Evolutionary conservation across 37 sponge, comb jelly and placozoan genomes (phyloP).

Genomic region (Beroe forskalii): DNA sequence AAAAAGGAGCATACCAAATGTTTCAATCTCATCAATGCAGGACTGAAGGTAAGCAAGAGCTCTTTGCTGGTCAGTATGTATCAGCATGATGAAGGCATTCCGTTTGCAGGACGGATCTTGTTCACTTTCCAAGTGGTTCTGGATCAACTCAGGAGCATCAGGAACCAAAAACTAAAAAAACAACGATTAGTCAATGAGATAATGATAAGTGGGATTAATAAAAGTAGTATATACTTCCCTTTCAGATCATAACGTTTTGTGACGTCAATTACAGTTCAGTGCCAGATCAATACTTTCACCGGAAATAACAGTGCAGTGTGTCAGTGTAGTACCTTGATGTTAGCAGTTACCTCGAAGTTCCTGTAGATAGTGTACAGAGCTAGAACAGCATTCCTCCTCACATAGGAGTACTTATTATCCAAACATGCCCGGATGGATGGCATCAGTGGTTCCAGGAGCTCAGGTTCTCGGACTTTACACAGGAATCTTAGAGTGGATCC

Average conservation of each 20-base stretch:
- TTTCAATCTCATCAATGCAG: constrained; percentile 94
- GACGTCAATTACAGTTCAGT: neutral
- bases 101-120: constrained; percentile 97
- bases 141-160: constrained; percentile 98
- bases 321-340: too few relatives aligned
- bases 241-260: neutral
- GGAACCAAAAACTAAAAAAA: constrained; percentile 87
- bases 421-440: constrained; percentile 94
- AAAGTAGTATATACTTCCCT: neutral
- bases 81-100: constrained; percentile 99
- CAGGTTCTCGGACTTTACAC: constrained; percentile 94
- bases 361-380: constrained; percentile 98
- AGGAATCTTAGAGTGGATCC: constrained; percentile 97
- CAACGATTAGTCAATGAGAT: neutral
- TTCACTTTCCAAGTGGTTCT: constrained; percentile 89
- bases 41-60: constrained; percentile 93
- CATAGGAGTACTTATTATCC: constrained; percentile 95
- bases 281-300: too few relatives aligned
- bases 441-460: constrained; percentile 98
- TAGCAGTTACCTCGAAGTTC: constrained; percentile 68
- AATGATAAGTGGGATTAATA: neutral
- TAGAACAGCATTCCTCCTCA: constrained; percentile 96
- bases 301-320: too few relatives aligned
- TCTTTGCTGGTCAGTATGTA: constrained; percentile 94
- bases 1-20: constrained; percentile 74